Evolutionary conservation across 2,888 invertebrate genomes (phyloP).

Genomic region (Girardia tigrina): DNA sequence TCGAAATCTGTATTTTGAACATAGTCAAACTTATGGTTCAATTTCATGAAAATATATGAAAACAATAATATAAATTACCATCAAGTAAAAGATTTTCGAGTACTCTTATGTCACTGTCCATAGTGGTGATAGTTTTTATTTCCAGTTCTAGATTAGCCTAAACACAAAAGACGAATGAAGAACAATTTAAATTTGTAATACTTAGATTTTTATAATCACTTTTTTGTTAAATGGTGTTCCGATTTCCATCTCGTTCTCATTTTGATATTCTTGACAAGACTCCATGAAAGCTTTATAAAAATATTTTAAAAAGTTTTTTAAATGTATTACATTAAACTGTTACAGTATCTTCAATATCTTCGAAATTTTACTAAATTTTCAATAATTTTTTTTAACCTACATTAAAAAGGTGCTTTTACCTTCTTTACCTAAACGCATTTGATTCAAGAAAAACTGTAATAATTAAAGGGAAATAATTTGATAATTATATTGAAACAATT

Average conservation of each 20-base stretch:
- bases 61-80: not conserved
- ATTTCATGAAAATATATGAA: not conserved
- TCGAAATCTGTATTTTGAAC: not conserved
- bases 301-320: too few species aligned
- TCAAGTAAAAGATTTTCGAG: constrained; percentile 12
- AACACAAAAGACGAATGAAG: too few species aligned
- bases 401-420: too few species aligned
- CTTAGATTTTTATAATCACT: not conserved
- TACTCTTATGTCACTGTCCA: not conserved
- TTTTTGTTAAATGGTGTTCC: not conserved
- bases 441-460: too few species aligned
- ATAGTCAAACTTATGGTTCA: too few species aligned
- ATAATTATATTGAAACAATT: too few species aligned
- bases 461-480: too few species aligned
- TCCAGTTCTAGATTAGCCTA: not conserved
- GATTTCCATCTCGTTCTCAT: not conserved
- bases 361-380: too few species aligned
- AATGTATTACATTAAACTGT: too few species aligned
- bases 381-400: too few species aligned
- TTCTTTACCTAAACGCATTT: too few species aligned
- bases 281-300: constrained; percentile 3
- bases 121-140: not conserved
- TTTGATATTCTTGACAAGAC: not conserved
- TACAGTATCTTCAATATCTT: too few species aligned
- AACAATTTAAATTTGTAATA: not conserved